Conservation (phyloP, 2,888 invertebrate genomes). For the Aphelenchoides bicaudatus region DNA sequence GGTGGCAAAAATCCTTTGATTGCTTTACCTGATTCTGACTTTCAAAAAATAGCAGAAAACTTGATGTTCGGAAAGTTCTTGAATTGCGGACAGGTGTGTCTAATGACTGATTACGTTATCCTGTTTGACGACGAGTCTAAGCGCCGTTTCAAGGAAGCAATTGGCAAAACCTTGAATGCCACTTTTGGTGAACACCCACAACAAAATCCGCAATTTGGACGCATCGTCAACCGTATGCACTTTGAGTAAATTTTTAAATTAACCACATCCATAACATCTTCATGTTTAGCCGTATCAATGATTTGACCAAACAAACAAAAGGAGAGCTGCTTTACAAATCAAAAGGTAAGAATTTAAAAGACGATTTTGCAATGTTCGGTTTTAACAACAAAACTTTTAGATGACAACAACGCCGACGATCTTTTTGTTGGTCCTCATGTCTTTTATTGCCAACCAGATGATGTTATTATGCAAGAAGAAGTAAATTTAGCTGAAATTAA, state of each 20-base stretch:
- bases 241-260: slow-evolving; percentile 67
- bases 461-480: slow-evolving; percentile 73
- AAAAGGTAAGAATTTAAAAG: slow-evolving; percentile 4
- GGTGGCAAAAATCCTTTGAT: slow-evolving; percentile 78
- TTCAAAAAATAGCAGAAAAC: slow-evolving; percentile 73
- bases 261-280: background rate
- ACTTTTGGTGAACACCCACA: slow-evolving; percentile 78
- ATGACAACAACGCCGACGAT: slow-evolving; percentile 38
- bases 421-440: slow-evolving; percentile 78
- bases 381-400: no score
- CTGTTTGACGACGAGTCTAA: slow-evolving; percentile 20
- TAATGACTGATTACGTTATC: slow-evolving; percentile 42
- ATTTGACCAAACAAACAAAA: background rate
- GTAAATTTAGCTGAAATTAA: background rate
- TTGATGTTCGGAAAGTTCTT: slow-evolving; percentile 87
- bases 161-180: slow-evolving; percentile 27
- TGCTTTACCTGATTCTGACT: slow-evolving; percentile 75
- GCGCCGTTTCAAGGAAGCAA: slow-evolving; percentile 26
- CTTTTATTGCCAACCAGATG: slow-evolving; percentile 68
- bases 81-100: slow-evolving; percentile 65
- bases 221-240: slow-evolving; percentile 81
- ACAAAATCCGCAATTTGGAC: slow-evolving; percentile 76
- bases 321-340: background rate
- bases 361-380: slow-evolving; percentile 6
- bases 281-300: background rate